Conservation (phyloP, 1,140 invertebrate genomes). For the Hycleus phaleratus region DNA sequence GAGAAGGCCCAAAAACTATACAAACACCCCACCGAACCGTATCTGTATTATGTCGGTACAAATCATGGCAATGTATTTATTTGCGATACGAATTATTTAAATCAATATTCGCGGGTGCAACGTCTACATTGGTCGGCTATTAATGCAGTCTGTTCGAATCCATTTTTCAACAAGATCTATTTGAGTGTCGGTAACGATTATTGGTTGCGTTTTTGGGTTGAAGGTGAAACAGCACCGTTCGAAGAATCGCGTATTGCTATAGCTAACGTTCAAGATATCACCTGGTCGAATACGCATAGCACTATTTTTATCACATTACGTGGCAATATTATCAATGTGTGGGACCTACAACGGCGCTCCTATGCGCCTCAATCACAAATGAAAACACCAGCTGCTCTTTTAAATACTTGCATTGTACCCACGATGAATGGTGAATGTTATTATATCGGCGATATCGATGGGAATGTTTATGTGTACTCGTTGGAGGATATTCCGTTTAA, state of each 20-base stretch:
- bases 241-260: conserved; percentile 50
- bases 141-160: conserved; percentile 68
- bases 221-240: conserved; percentile 52
- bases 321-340: conserved; percentile 60
- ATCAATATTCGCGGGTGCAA: conserved; percentile 61
- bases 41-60: too few relatives aligned
- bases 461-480: conserved; percentile 55
- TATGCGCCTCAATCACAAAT: conserved; percentile 55
- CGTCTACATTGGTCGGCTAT: conserved; percentile 73
- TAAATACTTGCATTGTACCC: conserved; percentile 49
- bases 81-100: conserved; percentile 39
- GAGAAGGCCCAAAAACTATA: too few relatives aligned
- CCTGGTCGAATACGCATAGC: conserved; percentile 74
- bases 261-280: conserved; percentile 56
- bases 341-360: conserved; percentile 62
- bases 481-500: conserved; percentile 61
- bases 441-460: conserved; percentile 55
- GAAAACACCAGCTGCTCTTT: conserved; percentile 38
- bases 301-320: conserved; percentile 72
- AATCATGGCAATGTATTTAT: background rate
- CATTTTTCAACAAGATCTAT: conserved; percentile 66
- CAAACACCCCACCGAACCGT: too few relatives aligned
- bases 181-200: conserved; percentile 80
- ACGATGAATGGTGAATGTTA: conserved; percentile 57
- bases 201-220: conserved; percentile 54